These are phyloP conservation scores for Pseudomyrmex concolor DNA, from an alignment of 1,140 invertebrate species.

Conservation along the genomic window DNA sequence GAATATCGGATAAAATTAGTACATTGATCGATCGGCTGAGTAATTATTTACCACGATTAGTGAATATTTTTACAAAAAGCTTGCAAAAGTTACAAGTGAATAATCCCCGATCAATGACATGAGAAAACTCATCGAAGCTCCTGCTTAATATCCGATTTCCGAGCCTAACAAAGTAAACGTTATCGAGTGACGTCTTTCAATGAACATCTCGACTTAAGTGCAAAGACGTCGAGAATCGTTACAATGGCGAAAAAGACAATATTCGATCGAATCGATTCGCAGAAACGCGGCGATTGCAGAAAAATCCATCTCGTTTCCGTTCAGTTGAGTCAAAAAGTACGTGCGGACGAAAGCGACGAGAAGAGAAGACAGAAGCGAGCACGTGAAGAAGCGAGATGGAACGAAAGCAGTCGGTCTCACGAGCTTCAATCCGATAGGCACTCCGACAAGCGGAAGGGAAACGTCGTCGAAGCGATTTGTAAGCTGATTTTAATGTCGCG, in stretches of 20 bases:
- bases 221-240: slow-evolving; percentile 54
- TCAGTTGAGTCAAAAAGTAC: background rate
- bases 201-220: slow-evolving; percentile 63
- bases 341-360: slow-evolving; percentile 27
- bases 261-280: slow-evolving; percentile 62
- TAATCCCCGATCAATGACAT: background rate
- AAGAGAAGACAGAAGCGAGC: background rate
- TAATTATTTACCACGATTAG: background rate
- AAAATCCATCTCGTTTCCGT: slow-evolving; percentile 46
- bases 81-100: slow-evolving; percentile 15
- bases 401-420: slow-evolving; percentile 58
- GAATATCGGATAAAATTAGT: too few species aligned
- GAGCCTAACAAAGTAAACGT: slow-evolving; percentile 18
- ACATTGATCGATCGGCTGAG: background rate
- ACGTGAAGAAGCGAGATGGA: slow-evolving; percentile 2
- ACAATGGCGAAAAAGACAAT: slow-evolving; percentile 46
- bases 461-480: slow-evolving; percentile 76
- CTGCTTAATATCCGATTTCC: slow-evolving; percentile 3
- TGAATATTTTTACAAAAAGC: background rate
- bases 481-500: slow-evolving; percentile 79
- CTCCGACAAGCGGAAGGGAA: slow-evolving; percentile 60
- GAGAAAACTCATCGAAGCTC: background rate
- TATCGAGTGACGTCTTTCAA: slow-evolving; percentile 37
- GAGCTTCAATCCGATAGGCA: slow-evolving; percentile 70
- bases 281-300: slow-evolving; percentile 70